Evolutionary conservation across 1,140 invertebrate species (phyloP).

Genomic region (Temnothorax longispinosus): DNA sequence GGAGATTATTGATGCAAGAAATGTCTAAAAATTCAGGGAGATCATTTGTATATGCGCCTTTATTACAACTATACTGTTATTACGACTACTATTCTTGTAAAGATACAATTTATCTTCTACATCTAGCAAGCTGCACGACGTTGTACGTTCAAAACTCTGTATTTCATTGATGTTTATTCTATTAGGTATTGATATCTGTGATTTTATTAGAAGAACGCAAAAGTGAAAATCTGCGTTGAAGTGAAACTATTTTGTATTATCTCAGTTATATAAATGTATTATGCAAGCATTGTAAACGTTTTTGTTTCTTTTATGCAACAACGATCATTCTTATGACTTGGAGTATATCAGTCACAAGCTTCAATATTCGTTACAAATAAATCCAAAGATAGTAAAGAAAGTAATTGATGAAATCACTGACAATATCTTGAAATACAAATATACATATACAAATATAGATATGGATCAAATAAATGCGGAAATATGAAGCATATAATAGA

Average conservation of each 20-base stretch:
- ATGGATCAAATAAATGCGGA: no score
- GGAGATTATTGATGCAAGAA: not conserved
- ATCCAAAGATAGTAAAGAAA: not conserved
- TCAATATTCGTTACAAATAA: not conserved
- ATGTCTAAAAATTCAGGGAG: not conserved
- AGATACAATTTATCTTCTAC: not conserved
- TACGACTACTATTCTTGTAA: not conserved
- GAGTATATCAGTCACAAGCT: not conserved
- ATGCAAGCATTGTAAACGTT: not conserved
- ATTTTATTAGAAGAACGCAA: not conserved
- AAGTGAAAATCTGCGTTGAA: slow-evolving; percentile 8
- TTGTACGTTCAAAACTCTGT: not conserved
- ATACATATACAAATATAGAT: no score
- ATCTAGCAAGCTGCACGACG: not conserved
- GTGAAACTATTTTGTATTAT: not conserved
- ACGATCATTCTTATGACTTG: not conserved
- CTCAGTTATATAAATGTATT: not conserved
- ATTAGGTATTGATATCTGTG: not conserved
- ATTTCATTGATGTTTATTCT: not conserved
- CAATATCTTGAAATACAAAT: not conserved
- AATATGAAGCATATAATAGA: no score
- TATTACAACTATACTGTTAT: not conserved
- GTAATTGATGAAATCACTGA: not conserved
- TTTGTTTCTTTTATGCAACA: not conserved
- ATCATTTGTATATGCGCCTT: slow-evolving; percentile 2